Base-by-base conservation (phyloP, 2,888 invertebrate genomes). In the Hirtodrosophila trivittata region DNA sequence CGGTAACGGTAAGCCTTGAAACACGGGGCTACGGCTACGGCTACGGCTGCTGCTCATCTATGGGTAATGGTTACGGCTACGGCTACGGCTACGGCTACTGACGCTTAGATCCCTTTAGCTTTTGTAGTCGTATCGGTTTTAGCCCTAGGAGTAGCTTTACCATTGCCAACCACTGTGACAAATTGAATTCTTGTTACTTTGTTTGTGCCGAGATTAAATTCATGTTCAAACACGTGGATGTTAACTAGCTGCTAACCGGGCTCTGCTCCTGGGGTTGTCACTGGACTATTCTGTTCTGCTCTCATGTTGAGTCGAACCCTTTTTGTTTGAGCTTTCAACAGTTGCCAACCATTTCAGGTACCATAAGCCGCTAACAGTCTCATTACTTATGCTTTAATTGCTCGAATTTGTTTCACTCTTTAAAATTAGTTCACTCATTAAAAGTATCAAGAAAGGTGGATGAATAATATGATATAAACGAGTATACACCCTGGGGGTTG, bases 171-270 rank as follows among this genome's bases (percentile, higher is more conserved):
- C 85, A 71, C 85, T 82, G 73, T 82, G 82, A 86, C 89, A 88
- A 88, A 88, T 88, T 88, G 75, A 87, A 88, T 86, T 87, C 84
- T 80, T 85, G 86, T 75, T 82, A 70, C 80, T 75, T 83, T 82
- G 83, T 82, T 82, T 82, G 86, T 64, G 77, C 70, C 75, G 72
- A 83, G 83, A 82, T 82, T 85, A 85, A 83, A 83, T 70, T 75
- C 76, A 64, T 82, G 76, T 49, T 49, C 60, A 66, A 70, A 58
- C 78, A 74, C 74, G 76, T 78, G 82, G 57, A 57, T 77, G 75
- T 62, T 75, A 80, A 67, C 67, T 73, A 70, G 45, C 69, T 45
- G 33, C 35, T 9, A 58, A 30, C 43, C 37, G 10, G 12, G 35
- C 39, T 38, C 9, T 9, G 1, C 30, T 58, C 49, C 26, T 33